Percentiles rank a stretch among this genome's conserved stretches.
phyloP scores from a whole-genome alignment of 2,113 vertebrate genomes.

The Sciurus niger region DNA sequence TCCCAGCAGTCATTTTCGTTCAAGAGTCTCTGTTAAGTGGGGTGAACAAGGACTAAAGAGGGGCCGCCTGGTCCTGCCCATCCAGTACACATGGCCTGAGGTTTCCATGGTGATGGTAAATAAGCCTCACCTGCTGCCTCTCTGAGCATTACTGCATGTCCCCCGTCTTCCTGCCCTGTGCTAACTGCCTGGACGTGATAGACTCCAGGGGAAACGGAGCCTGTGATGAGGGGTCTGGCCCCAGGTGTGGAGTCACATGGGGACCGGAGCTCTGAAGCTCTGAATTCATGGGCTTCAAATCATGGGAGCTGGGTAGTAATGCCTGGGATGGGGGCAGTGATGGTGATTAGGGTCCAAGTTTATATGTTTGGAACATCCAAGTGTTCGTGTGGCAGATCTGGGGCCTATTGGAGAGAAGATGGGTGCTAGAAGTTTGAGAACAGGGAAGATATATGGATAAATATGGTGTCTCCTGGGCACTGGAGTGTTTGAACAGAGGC shows the following conservation, averaged over 20 bases:
- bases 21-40: background rate
- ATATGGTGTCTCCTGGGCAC: no score
- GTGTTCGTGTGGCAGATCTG: background rate
- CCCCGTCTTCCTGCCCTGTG: background rate
- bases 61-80: background rate
- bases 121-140: background rate
- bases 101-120: conserved; percentile 20
- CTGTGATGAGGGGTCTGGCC: background rate
- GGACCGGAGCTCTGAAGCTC: background rate
- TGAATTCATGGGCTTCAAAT: background rate
- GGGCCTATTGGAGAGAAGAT: no score
- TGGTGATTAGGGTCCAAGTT: background rate
- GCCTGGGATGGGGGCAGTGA: background rate
- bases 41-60: background rate
- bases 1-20: background rate
- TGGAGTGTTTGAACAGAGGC: background rate
- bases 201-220: background rate
- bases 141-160: background rate
- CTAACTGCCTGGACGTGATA: background rate
- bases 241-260: background rate
- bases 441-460: background rate
- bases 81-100: no score
- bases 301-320: background rate
- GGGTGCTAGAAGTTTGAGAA: background rate
- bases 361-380: background rate